Percentiles rank a stretch among this genome's conserved stretches.
phyloP scores from a whole-genome alignment of 1,140 invertebrate genomes.

The Pinna nobilis region DNA sequence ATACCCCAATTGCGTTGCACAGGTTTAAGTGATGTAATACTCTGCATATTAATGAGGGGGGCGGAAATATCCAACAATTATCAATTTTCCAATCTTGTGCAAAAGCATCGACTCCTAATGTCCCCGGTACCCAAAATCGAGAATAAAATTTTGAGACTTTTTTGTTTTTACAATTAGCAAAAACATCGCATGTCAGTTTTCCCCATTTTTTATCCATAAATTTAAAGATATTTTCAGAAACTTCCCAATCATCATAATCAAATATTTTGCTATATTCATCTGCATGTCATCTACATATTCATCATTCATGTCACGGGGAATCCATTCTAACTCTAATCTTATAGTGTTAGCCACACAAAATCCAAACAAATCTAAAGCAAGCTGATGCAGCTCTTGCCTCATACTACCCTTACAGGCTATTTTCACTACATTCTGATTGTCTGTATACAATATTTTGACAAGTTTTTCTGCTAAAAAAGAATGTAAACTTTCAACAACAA shows the following conservation, averaged over 20 bases:
- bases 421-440: conserved; percentile 35
- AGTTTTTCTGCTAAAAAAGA: neutral
- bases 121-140: no score
- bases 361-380: conserved; percentile 22
- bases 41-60: neutral
- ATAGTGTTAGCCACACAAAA: neutral
- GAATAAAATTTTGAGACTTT: no score
- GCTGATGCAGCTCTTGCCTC: neutral
- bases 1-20: neutral
- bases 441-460: conserved; percentile 37
- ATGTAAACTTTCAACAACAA: neutral
- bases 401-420: conserved; percentile 32
- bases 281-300: no score
- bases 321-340: conserved; percentile 26
- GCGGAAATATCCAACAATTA: conserved; percentile 12
- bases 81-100: no score
- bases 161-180: no score
- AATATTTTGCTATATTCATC: conserved; percentile 26
- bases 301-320: conserved; percentile 11
- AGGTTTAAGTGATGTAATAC: neutral
- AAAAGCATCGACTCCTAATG: no score
- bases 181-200: no score
- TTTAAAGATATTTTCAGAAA: conserved; percentile 15
- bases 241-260: conserved; percentile 37
- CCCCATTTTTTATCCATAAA: conserved; percentile 27